Percentiles rank a stretch among this genome's conserved stretches.
Evolutionary conservation across 2,113 vertebrate genomes (phyloP).

Genomic region (Sander lucioperca): DNA sequence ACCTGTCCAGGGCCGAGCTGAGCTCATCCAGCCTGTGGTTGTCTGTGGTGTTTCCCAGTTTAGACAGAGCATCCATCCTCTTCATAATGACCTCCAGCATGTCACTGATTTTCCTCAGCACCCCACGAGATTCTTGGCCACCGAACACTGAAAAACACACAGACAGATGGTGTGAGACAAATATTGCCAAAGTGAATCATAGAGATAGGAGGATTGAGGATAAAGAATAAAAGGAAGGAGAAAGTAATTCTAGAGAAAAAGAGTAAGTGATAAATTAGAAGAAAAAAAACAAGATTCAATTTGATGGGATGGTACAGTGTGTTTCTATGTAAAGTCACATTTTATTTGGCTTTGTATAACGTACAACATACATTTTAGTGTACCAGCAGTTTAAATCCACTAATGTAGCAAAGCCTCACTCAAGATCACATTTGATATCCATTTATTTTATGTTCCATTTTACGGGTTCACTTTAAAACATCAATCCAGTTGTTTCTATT

Average conservation of each 20-base stretch:
- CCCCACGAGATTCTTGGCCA: constrained; percentile 90
- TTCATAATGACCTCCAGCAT: constrained; percentile 96
- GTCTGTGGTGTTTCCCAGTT: constrained; percentile 90
- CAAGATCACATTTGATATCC: constrained; percentile 7
- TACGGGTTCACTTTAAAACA: constrained; percentile 25
- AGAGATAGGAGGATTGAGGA: neutral
- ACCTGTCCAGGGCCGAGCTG: constrained; percentile 90
- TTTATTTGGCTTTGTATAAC: neutral
- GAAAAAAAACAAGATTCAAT: neutral
- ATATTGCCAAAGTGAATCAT: neutral
- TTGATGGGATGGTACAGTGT: neutral
- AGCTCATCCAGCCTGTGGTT: constrained; percentile 86
- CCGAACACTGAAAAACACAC: constrained; percentile 85
- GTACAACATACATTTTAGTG: neutral
- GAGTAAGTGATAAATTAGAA: neutral
- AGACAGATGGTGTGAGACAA: neutral
- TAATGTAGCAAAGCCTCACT: neutral
- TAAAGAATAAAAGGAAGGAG: neutral
- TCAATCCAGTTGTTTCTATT: neutral
- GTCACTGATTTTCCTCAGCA: constrained; percentile 95
- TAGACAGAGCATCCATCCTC: constrained; percentile 91
- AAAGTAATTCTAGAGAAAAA: neutral
- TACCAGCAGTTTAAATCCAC: neutral
- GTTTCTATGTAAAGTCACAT: neutral
- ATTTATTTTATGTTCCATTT: neutral